Evolutionary conservation across 2,113 vertebrate species (phyloP).

Genomic region (Hyaena hyaena): DNA sequence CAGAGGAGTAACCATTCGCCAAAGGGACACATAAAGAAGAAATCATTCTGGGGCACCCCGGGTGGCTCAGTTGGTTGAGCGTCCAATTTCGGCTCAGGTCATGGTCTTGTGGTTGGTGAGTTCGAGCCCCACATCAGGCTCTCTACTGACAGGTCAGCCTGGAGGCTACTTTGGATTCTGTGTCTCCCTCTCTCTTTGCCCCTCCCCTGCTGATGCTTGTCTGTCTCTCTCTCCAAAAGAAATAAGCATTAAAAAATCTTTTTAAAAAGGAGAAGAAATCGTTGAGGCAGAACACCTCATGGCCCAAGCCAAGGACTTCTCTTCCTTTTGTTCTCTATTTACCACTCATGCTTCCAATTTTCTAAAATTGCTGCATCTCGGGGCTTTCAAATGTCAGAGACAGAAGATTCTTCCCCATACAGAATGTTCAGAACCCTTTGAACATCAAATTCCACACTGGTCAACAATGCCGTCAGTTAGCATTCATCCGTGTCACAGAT

Average conservation of each 20-base stretch:
- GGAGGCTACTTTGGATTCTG: no score
- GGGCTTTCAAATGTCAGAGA: constrained; percentile 41
- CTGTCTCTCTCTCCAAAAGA: no score
- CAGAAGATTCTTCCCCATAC: background rate
- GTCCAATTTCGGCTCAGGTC: no score
- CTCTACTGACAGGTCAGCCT: no score
- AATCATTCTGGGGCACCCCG: no score
- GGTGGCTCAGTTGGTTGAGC: no score
- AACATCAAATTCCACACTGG: background rate
- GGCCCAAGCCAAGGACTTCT: background rate
- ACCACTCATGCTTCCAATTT: constrained; percentile 44
- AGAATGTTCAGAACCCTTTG: constrained; percentile 29
- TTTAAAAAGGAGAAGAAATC: background rate
- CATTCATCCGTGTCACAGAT: background rate
- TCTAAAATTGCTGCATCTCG: constrained; percentile 34
- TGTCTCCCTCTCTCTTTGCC: no score
- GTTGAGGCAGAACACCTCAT: background rate
- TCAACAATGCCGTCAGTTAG: background rate
- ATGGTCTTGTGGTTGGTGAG: no score
- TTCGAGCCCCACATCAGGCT: no score
- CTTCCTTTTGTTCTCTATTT: constrained; percentile 5
- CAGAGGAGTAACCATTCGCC: background rate
- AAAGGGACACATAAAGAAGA: background rate
- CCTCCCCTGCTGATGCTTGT: no score
- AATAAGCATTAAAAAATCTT: no score